Evolutionary conservation across 2,888 invertebrate species (phyloP), one percentile per base, ranked within the genome.

Genomic region (Meteorus cinctellus): DNA sequence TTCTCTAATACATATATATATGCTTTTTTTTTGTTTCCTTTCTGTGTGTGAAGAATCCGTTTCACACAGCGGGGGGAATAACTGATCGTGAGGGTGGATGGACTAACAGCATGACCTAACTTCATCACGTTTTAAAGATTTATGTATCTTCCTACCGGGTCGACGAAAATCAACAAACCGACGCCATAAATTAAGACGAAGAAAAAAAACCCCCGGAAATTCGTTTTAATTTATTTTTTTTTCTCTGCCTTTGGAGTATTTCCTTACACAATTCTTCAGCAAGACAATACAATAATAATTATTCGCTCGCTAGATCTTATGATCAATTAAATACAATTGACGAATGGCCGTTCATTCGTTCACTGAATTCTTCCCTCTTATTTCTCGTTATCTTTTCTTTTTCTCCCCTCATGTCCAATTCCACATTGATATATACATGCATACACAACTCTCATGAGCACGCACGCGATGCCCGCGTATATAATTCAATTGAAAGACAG

Each of bases 271-370:
- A 48, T 62, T 6, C 62, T 62, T 24, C 19, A 19, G 8, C 55
- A 55, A 48, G 71, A 72, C 59, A 62, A 72, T 63, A 6, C 29
- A 41, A 63, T 63, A 45, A 72, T 41, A 41, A 45, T 60, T 41
- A 24, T 36, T 62, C 27, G 60, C 45, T 41, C 14, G 45, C 19
- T 41, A 63, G 45, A 63, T 27, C 63, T 72, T 59, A 82, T 77
- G 80, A 77, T 79, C 86, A 89, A 89, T 89, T 87, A 85, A 87
- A 78, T 79, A 78, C 84, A 86, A 87, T 88, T 88, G 86, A 85
- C 82, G 84, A 83, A 84, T 82, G 71, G 67, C 71, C 67, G 83
- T 79, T 83, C 82, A 82, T 84, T 86, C 80, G 65, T 83, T 80
- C 75, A 77, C 60, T 74, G 75, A 78, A 73, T 75, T 77, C 78